These are phyloP conservation scores for Luidia sarsii DNA, from an alignment of 53 echinoderm and acorn worm genomes.

Conservation along the genomic window DNA sequence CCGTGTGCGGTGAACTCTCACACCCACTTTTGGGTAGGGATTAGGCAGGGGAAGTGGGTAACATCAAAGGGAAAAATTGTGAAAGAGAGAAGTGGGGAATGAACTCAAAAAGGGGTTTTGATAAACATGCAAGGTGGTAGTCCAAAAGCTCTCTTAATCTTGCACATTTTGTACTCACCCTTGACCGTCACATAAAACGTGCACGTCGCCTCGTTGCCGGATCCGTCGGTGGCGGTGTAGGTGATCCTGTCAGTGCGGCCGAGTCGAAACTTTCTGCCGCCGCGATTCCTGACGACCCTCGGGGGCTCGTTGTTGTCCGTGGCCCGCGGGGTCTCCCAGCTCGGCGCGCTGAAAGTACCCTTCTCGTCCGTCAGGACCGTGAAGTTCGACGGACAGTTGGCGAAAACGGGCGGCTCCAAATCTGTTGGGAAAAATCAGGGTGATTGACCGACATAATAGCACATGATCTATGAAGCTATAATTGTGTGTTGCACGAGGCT, in stretches of 20 bases:
- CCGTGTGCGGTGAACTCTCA: too few species aligned
- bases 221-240: slow-evolving; percentile 51
- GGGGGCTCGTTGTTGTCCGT: slow-evolving; percentile 56
- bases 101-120: not conserved
- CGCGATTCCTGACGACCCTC: slow-evolving; percentile 21
- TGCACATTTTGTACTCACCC: slow-evolving; percentile 21
- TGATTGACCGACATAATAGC: too few species aligned
- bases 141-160: not conserved
- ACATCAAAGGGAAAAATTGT: too few species aligned
- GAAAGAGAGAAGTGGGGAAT: not conserved
- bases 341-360: slow-evolving; percentile 1
- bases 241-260: not conserved
- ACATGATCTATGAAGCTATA: too few species aligned
- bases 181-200: slow-evolving; percentile 52
- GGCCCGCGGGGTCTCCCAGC: slow-evolving; percentile 63
- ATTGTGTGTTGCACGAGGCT: too few species aligned
- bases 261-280: slow-evolving; percentile 4
- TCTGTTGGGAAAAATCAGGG: slow-evolving; percentile 7
- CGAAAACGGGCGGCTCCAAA: slow-evolving; percentile 50
- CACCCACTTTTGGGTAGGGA: too few species aligned
- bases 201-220: slow-evolving; percentile 30
- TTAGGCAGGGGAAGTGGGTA: too few species aligned
- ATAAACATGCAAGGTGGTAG: too few species aligned
- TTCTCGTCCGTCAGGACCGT: slow-evolving; percentile 22
- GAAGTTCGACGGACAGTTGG: slow-evolving; percentile 28